Evolutionary conservation across 2,888 invertebrate species (phyloP).

Genomic region (Fragum sueziense): DNA sequence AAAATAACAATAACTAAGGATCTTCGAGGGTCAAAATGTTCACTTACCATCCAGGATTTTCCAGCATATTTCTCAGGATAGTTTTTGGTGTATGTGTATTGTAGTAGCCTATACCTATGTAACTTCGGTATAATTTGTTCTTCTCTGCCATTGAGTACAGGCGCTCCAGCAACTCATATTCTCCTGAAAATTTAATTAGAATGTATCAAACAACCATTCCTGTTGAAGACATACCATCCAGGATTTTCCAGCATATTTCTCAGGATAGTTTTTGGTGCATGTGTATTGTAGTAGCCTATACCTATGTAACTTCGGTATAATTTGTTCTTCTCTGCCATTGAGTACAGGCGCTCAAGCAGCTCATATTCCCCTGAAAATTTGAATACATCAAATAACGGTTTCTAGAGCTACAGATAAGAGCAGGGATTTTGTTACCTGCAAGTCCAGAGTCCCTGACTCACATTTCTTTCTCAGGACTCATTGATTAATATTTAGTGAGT

Average conservation of each 20-base stretch:
- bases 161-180: conserved; percentile 90
- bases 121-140: conserved; percentile 97
- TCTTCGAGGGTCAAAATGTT: no score
- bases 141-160: conserved; percentile 83
- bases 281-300: conserved; percentile 99
- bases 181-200: conserved; percentile 86
- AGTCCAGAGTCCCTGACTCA: no score
- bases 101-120: conserved; percentile 99
- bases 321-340: conserved; percentile 88
- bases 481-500: no score
- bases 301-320: conserved; percentile 98
- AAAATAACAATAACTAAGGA: no score
- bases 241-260: conserved; percentile 99
- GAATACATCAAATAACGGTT: not conserved
- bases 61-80: conserved; percentile 97
- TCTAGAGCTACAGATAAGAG: no score
- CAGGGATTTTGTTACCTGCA: no score
- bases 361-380: conserved; percentile 91
- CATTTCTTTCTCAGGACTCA: no score
- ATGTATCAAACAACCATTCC: not conserved
- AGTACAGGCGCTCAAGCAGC: conserved; percentile 85
- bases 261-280: conserved; percentile 96
- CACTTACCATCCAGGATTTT: conserved; percentile 98
- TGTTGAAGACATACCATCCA: conserved; percentile 96
- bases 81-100: conserved; percentile 98